phyloP scores from a whole-genome alignment of 53 echinoderm and acorn worm genomes.

The Holothuria scabra region DNA sequence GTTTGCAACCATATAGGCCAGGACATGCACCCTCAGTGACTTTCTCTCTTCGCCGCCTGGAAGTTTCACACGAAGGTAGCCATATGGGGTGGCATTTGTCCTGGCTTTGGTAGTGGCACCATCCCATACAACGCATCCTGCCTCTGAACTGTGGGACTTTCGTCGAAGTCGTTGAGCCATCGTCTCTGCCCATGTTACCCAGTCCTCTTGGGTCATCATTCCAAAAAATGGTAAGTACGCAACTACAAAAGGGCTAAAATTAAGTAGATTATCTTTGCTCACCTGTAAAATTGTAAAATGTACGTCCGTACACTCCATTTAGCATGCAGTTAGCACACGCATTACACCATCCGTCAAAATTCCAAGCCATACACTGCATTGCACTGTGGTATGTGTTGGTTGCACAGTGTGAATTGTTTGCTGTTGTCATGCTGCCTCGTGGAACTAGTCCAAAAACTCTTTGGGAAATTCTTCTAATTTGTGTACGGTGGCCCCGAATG shows the following conservation, averaged over 20 bases:
- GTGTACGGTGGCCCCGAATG: no score
- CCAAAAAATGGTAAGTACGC: background rate
- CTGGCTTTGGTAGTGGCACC: background rate
- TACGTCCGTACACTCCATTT: no score
- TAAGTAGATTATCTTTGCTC: background rate
- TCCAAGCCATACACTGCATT: no score
- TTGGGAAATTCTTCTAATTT: no score
- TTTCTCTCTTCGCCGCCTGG: background rate
- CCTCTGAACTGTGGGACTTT: background rate
- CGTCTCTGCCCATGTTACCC: slow-evolving; percentile 6
- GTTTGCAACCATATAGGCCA: background rate
- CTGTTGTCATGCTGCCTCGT: no score
- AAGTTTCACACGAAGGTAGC: background rate
- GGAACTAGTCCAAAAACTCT: no score
- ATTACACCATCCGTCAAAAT: no score
- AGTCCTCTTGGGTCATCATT: background rate
- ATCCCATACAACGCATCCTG: background rate
- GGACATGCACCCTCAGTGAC: background rate
- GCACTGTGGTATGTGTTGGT: no score
- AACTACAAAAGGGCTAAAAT: background rate
- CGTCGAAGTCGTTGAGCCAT: background rate
- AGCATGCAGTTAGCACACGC: no score
- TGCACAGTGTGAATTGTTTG: no score
- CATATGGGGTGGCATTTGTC: background rate
- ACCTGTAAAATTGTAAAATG: background rate